These are phyloP conservation scores for Himantopus leucocephalus DNA, from an alignment of 2,113 vertebrate species.

Conservation along the genomic window DNA sequence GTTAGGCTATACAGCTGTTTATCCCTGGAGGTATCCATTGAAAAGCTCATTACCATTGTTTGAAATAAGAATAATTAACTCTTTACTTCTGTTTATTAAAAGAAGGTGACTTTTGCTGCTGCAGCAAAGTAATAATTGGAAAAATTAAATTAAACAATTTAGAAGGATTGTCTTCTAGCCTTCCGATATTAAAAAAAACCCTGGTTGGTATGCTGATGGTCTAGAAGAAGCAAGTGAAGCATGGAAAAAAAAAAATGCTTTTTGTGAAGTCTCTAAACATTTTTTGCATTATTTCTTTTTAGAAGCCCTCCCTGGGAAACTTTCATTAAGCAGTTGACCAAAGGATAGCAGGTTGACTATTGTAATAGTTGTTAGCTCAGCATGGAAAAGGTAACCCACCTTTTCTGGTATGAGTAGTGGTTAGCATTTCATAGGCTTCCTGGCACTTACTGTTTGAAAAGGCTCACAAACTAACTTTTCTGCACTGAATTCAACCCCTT, in stretches of 20 bases:
- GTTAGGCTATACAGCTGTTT: slow-evolving; percentile 15
- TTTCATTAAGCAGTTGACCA: not conserved
- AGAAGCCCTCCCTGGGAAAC: not conserved
- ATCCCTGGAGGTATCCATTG: slow-evolving; percentile 31
- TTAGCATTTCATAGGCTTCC: not conserved
- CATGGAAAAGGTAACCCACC: not conserved
- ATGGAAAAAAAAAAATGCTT: rapidly evolving
- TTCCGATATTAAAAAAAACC: not conserved
- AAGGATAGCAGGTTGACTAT: not conserved
- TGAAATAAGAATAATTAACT: slow-evolving; percentile 5
- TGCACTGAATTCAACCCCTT: not conserved
- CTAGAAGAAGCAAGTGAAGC: not conserved
- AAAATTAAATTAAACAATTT: not conserved
- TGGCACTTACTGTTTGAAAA: not conserved
- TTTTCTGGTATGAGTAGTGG: not conserved
- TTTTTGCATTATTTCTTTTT: not conserved
- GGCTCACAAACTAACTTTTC: not conserved
- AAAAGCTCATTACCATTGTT: slow-evolving; percentile 47
- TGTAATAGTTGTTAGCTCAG: not conserved
- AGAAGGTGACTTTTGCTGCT: slow-evolving; percentile 3
- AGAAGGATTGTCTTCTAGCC: not conserved
- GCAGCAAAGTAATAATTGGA: not conserved
- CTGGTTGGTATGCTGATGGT: not conserved
- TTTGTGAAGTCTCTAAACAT: not conserved
- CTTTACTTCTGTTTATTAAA: slow-evolving; percentile 18